Conservation (phyloP, 92 coral and sea anemone genomes). For the Phenganax subtilis region DNA sequence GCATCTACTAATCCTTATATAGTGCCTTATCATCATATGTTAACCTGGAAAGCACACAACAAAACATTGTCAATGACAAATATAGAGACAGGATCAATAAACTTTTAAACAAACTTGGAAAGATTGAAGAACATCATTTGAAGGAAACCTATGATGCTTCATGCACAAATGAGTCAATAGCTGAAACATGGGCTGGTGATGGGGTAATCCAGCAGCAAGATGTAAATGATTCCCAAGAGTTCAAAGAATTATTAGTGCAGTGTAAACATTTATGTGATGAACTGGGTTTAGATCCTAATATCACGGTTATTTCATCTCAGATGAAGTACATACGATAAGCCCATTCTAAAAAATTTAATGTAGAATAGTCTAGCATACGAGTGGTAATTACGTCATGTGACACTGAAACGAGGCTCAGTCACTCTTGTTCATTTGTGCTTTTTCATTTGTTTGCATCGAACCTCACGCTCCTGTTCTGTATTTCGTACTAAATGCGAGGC, state of each 20-base stretch:
- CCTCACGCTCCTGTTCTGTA: not conserved
- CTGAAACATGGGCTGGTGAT: not conserved
- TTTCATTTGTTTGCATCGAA: too few species aligned
- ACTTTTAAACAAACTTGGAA: slow-evolving; percentile 11
- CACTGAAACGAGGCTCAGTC: too few species aligned
- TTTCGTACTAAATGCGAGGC: not conserved
- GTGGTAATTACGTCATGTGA: too few species aligned
- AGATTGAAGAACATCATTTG: slow-evolving; percentile 15
- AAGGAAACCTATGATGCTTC: not conserved
- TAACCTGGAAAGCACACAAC: slow-evolving; percentile 6
- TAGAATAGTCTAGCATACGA: too few species aligned
- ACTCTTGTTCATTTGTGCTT: too few species aligned
- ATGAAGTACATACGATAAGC: not conserved
- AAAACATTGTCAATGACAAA: not conserved
- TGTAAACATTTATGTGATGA: slow-evolving; percentile 28
- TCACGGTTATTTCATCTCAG: not conserved
- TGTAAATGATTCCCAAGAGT: not conserved
- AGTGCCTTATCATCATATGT: slow-evolving; percentile 49
- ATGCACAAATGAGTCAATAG: not conserved
- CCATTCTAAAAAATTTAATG: not conserved
- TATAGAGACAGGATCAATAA: slow-evolving; percentile 15
- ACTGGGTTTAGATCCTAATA: slow-evolving; percentile 28
- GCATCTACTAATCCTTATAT: not conserved
- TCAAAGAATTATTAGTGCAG: slow-evolving; percentile 1
- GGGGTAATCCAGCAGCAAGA: not conserved